A percentile compares a stretch with the other conserved stretches of the same genome.
These are phyloP conservation scores for Nemoura dubitans DNA, from an alignment of 2,888 invertebrate species.

Conservation along the genomic window DNA sequence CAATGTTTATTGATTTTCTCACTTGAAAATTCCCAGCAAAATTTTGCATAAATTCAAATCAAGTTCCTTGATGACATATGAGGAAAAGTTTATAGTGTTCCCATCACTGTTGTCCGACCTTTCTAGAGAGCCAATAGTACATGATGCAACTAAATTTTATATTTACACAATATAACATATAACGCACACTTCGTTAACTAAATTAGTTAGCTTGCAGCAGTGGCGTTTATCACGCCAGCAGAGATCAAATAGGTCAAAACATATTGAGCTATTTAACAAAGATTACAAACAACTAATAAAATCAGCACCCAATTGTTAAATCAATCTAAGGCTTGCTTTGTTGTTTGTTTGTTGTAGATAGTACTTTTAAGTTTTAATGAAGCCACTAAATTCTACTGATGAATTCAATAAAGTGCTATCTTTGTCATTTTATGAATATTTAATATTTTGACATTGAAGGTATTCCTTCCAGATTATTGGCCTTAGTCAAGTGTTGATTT, in stretches of 20 bases:
- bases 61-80: neutral
- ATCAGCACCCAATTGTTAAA: neutral
- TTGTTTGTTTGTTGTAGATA: neutral
- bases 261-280: neutral
- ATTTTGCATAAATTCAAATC: neutral
- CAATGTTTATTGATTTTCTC: neutral
- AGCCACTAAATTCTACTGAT: too few relatives aligned
- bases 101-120: neutral
- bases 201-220: neutral
- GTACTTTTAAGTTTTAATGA: too few relatives aligned
- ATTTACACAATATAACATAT: neutral
- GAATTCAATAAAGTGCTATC: too few relatives aligned
- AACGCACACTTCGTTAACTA: neutral
- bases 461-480: neutral
- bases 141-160: neutral
- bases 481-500: slow-evolving; percentile 33
- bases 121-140: too few relatives aligned
- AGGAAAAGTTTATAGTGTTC: neutral
- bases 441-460: neutral
- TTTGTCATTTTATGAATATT: neutral
- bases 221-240: neutral
- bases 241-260: neutral
- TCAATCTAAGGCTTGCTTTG: neutral
- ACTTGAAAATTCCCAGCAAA: neutral
- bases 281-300: neutral